Evolutionary conservation across 1,140 invertebrate species (phyloP), one percentile per base, ranked within the genome.

Genomic region (Zaprionus tsacasi): DNA sequence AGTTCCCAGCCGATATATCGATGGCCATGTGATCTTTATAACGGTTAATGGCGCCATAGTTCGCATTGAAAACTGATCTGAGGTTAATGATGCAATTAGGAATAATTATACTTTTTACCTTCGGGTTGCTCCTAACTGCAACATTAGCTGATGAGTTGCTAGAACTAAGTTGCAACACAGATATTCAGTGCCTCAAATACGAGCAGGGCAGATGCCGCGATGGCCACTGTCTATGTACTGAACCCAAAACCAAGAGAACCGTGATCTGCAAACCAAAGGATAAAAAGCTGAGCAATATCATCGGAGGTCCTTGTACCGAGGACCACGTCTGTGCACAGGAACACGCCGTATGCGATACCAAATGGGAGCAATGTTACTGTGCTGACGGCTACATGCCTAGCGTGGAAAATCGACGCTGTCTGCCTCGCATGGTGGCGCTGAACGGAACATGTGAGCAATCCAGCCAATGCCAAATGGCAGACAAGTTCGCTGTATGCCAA

Each of bases 231-330:
- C 6, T 35, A 4, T 88, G 85, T 54, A 58, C 17, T 8, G 71
- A 61, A 55, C 43, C 52, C 54, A 64, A 52, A 43, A 52, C 48
- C 7, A 33, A 25, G 0, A 12, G 70, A 0, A 50, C n/a, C 10
- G 71, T 72, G 21, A 1, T 38, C 15, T 88, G 85, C 64, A 21
- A 48, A 0, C 85, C 86, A 2, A 61, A 64, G 35, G 81, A 79
- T 21, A 36, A 65, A 30, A 91, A 81, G 25, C 6, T 76, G n/a
- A 92, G 56, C 2, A 92, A 92, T 38, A 80, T 92, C 10, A 74
- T 92, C 7, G 91, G 91, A 2, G 91, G 91, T 0, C 56, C 77
- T 3, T 92, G 91, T 60, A 88, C 87, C 0, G 5, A 27, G 35
- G 63, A 65, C 10, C 63, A 43, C 12, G 4, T 1, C 0, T 92